These are phyloP conservation scores for Leptopilina drosophilae DNA, from an alignment of 2,888 invertebrate species.

Conservation along the genomic window DNA sequence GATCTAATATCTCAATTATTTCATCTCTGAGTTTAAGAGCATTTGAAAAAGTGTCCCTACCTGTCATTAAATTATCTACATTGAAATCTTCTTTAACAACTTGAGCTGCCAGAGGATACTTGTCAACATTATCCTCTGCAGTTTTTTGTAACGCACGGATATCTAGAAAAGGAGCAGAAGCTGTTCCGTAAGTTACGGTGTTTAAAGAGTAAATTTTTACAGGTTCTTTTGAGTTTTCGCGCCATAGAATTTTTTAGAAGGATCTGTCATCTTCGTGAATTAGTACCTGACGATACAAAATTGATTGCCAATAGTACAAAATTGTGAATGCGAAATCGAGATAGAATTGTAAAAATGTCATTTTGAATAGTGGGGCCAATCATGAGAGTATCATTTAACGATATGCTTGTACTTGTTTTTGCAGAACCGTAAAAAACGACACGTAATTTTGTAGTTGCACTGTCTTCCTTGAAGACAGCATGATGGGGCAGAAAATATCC, in stretches of 20 bases:
- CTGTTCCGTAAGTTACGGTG: slow-evolving; percentile 58
- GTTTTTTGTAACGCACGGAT: slow-evolving; percentile 54
- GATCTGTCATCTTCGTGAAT: slow-evolving; percentile 55
- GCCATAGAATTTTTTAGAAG: slow-evolving; percentile 63
- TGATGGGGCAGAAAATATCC: slow-evolving; percentile 42
- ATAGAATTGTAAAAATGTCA: slow-evolving; percentile 60
- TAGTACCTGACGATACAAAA: slow-evolving; percentile 67
- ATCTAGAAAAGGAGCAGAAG: slow-evolving; percentile 57
- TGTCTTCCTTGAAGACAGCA: slow-evolving; percentile 21
- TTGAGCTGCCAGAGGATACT: slow-evolving; percentile 53
- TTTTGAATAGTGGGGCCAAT: slow-evolving; percentile 63
- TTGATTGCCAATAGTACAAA: slow-evolving; percentile 62
- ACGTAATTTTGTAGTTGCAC: slow-evolving; percentile 33
- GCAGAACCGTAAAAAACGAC: slow-evolving; percentile 45
- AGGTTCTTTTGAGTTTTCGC: slow-evolving; percentile 46
- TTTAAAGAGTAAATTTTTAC: slow-evolving; percentile 53
- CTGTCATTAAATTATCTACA: slow-evolving; percentile 42
- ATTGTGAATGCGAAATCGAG: slow-evolving; percentile 60
- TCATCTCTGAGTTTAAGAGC: slow-evolving; percentile 44
- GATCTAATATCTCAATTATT: slow-evolving; percentile 19
- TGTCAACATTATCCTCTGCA: slow-evolving; percentile 47
- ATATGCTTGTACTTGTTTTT: slow-evolving; percentile 49
- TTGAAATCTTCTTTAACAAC: slow-evolving; percentile 38
- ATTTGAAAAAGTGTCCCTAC: slow-evolving; percentile 47
- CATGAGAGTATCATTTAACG: slow-evolving; percentile 62